These are phyloP conservation scores for Drosophila anceps DNA, from an alignment of 2,888 invertebrate species.

Conservation along the genomic window DNA sequence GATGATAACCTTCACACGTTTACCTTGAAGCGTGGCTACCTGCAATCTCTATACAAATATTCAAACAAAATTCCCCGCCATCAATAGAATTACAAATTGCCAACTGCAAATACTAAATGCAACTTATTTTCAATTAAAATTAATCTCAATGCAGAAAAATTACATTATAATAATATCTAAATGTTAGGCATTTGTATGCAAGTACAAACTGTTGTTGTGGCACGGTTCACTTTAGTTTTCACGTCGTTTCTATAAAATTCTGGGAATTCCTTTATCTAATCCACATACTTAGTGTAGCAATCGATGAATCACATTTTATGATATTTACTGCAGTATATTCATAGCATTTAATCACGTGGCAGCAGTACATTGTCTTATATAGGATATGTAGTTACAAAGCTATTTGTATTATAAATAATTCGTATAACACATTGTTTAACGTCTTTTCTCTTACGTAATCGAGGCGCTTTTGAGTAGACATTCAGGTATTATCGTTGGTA, in stretches of 20 bases:
- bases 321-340: slow-evolving; percentile 4
- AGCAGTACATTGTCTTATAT: neutral
- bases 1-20: slow-evolving; percentile 51
- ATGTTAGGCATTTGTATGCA: neutral
- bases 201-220: neutral
- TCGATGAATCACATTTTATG: slow-evolving; percentile 20
- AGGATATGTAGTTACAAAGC: neutral
- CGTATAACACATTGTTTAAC: neutral
- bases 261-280: slow-evolving; percentile 40
- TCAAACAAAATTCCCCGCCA: slow-evolving; percentile 2
- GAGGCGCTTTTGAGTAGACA: neutral
- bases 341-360: slow-evolving; percentile 23
- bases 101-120: slow-evolving; percentile 12
- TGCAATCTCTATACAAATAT: slow-evolving; percentile 2
- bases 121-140: slow-evolving; percentile 5
- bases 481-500: neutral
- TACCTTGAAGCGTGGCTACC: slow-evolving; percentile 45
- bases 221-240: slow-evolving; percentile 16
- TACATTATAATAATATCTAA: slow-evolving; percentile 6
- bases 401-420: neutral
- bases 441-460: neutral
- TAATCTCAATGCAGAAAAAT: neutral
- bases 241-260: slow-evolving; percentile 13
- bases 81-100: slow-evolving; percentile 23
- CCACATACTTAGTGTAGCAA: slow-evolving; percentile 18